phyloP scores from a whole-genome alignment of 2,113 vertebrate genomes.

The Ctenomys sociabilis region DNA sequence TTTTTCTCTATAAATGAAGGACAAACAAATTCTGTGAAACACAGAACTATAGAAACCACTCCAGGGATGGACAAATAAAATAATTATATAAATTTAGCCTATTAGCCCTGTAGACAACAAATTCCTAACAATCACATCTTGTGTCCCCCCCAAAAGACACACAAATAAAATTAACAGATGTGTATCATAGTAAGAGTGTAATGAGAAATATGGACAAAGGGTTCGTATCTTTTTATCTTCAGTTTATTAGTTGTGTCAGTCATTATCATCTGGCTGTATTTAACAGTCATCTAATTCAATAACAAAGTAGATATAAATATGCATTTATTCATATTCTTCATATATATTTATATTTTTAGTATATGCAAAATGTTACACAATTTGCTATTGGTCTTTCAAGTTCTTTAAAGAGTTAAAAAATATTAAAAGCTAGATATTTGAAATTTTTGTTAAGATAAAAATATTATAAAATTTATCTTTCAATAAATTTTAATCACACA shows the following conservation, averaged over 20 bases:
- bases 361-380: neutral
- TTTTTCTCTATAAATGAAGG: neutral
- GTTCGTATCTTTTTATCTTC: neutral
- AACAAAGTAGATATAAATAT: neutral
- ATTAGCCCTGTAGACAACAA: neutral
- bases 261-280: neutral
- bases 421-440: neutral
- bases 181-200: neutral
- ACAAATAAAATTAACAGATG: neutral
- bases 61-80: neutral
- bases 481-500: neutral
- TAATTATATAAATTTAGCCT: neutral
- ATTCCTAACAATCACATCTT: neutral
- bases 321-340: neutral
- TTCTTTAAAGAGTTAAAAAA: neutral
- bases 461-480: neutral
- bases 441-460: neutral
- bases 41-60: neutral
- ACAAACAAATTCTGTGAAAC: neutral
- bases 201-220: neutral
- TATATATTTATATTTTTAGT: neutral
- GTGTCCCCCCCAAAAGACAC: neutral
- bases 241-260: neutral
- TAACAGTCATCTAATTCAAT: too few species aligned
- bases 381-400: neutral